Evolutionary conservation across 2,113 vertebrate genomes (phyloP).

Genomic region (Amazona guildingii): DNA sequence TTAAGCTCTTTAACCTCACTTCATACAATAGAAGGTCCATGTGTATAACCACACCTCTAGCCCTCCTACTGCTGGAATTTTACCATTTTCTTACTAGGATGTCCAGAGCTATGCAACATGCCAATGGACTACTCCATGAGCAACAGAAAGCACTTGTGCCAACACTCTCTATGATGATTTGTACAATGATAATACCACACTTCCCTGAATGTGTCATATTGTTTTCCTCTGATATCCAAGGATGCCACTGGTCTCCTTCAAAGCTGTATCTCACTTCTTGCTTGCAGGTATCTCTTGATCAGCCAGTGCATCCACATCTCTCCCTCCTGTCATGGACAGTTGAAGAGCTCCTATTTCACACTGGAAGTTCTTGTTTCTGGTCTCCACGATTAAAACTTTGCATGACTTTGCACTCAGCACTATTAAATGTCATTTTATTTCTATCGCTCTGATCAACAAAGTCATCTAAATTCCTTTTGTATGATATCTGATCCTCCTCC

Average conservation of each 20-base stretch:
- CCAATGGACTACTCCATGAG: neutral
- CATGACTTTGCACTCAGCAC: neutral
- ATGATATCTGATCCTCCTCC: neutral
- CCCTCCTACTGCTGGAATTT: neutral
- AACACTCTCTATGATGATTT: neutral
- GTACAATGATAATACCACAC: neutral
- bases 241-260: neutral
- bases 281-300: neutral
- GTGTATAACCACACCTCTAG: neutral
- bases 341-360: neutral
- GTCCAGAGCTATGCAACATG: neutral
- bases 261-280: neutral
- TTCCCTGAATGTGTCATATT: neutral
- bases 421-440: neutral
- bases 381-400: neutral
- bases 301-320: neutral
- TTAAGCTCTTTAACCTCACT: neutral
- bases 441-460: neutral
- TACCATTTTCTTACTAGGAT: neutral
- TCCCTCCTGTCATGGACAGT: neutral
- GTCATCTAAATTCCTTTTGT: slow-evolving; percentile 11
- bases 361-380: neutral
- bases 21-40: neutral
- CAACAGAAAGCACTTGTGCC: neutral
- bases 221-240: neutral